phyloP scores from a whole-genome alignment of 2,113 vertebrate genomes.

The Tinamus guttatus region DNA sequence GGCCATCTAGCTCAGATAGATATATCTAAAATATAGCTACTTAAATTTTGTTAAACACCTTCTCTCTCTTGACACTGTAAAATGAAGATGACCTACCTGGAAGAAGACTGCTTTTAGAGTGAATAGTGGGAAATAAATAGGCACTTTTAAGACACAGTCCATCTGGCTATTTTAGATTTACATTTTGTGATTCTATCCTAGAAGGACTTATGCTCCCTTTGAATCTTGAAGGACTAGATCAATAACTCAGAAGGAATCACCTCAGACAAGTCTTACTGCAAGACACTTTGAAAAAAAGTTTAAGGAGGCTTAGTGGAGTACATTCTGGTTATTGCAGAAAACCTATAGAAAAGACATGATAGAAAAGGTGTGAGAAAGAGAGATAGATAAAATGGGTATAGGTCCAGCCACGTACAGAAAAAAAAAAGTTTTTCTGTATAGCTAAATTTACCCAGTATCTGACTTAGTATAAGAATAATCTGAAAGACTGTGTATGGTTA shows the following conservation, averaged over 20 bases:
- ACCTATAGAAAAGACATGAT: neutral
- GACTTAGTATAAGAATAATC: neutral
- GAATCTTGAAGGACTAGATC: neutral
- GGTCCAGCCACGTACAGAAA: neutral
- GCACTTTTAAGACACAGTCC: neutral
- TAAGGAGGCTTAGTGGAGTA: neutral
- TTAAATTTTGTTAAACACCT: neutral
- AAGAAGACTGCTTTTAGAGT: neutral
- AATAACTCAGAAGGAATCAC: neutral
- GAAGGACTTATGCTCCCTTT: neutral
- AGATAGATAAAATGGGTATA: neutral
- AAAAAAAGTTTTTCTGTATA: fast-evolving
- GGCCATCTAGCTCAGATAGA: neutral
- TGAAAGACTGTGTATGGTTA: neutral
- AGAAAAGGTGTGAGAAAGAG: neutral
- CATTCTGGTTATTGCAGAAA: neutral
- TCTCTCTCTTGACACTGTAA: neutral
- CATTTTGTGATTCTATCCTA: neutral
- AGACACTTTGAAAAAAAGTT: neutral
- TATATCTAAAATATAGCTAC: neutral
- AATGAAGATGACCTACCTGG: neutral
- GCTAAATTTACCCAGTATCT: neutral
- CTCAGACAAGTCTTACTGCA: neutral
- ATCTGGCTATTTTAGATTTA: neutral
- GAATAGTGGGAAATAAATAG: neutral